phyloP scores from a whole-genome alignment of 1,140 invertebrate species.

The Apis cerana region DNA sequence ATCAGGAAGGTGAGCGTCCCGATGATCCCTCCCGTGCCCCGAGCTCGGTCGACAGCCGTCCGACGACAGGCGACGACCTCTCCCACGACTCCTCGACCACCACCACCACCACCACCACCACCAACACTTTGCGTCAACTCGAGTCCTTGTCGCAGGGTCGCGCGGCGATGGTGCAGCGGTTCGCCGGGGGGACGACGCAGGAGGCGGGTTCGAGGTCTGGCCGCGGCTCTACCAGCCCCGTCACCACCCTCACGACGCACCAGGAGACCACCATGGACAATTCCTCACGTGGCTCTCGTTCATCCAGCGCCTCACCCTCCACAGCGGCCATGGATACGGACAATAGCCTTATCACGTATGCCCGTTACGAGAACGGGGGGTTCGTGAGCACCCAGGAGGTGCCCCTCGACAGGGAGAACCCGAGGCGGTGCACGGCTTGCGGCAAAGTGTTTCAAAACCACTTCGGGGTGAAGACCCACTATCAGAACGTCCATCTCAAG shows the following conservation, averaged over 20 bases:
- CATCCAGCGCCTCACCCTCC: constrained; percentile 81
- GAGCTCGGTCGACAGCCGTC: constrained; percentile 83
- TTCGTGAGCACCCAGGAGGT: constrained; percentile 89
- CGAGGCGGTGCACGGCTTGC: constrained; percentile 93
- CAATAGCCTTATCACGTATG: constrained; percentile 82
- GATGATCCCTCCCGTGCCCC: constrained; percentile 80
- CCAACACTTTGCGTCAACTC: constrained; percentile 88
- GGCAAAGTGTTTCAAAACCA: constrained; percentile 97
- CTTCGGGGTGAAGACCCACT: constrained; percentile 97
- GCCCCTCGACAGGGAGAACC: constrained; percentile 91
- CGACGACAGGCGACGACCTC: constrained; percentile 82
- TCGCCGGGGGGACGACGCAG: constrained; percentile 52
- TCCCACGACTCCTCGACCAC: constrained; percentile 82
- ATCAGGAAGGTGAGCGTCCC: constrained; percentile 80
- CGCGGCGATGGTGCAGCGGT: constrained; percentile 70
- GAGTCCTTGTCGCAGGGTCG: constrained; percentile 90
- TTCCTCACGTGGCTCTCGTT: constrained; percentile 79
- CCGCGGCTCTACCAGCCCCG: constrained; percentile 80
- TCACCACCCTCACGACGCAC: constrained; percentile 74
- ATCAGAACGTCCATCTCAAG: constrained; percentile 97
- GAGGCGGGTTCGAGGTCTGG: constrained; percentile 76
- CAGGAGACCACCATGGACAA: constrained; percentile 77
- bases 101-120: too few relatives aligned
- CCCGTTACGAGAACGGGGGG: constrained; percentile 87
- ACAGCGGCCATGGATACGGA: constrained; percentile 80